A percentile compares a stretch with the other conserved stretches of the same genome.
Conservation (phyloP, 2,113 vertebrate species). For the Prionailurus viverrinus region DNA sequence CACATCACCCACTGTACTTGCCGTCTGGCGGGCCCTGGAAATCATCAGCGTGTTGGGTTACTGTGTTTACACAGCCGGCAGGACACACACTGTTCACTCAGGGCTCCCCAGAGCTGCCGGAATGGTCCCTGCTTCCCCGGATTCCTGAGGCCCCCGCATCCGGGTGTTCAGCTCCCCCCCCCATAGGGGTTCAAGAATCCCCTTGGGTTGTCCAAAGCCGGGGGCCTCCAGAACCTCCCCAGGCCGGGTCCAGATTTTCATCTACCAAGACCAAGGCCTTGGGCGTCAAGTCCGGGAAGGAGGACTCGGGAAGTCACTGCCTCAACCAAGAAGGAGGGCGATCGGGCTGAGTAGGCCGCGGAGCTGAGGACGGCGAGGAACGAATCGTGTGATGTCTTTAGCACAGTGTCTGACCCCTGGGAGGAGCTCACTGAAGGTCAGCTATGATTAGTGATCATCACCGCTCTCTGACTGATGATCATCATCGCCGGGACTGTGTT, state of each 20-base stretch:
- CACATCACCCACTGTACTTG: not conserved
- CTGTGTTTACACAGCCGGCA: conserved; percentile 76
- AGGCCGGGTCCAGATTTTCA: not conserved
- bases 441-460: not conserved
- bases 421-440: accelerated
- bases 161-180: not conserved
- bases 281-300: not conserved
- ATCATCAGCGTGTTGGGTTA: conserved; percentile 41
- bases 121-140: conserved; percentile 46
- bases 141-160: conserved; percentile 67
- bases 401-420: accelerated
- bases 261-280: not conserved
- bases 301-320: not conserved
- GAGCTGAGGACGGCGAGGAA: accelerated
- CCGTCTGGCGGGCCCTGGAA: conserved; percentile 72
- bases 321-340: not conserved
- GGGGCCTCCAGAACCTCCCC: not conserved
- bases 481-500: accelerated
- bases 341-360: not conserved
- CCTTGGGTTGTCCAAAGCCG: not conserved
- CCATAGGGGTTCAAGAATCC: not conserved
- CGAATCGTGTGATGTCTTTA: not conserved
- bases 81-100: conserved; percentile 42
- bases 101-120: conserved; percentile 18
- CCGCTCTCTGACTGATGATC: accelerated